Conservation (phyloP, 2,113 vertebrate species). For the Hipposideros armiger region DNA sequence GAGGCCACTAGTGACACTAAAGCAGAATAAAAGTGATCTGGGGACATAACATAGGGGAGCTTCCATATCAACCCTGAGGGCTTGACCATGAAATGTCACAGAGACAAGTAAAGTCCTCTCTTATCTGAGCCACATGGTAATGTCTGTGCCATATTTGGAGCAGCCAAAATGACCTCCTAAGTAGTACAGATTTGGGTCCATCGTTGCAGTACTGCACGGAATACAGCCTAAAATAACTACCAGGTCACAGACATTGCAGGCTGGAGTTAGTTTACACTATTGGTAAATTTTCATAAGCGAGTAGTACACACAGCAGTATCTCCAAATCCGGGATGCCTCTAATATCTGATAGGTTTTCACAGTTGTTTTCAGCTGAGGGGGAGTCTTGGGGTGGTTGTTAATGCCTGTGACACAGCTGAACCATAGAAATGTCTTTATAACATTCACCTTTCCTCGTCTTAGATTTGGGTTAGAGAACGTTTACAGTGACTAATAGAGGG, state of each 20-base stretch:
- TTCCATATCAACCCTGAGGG: not conserved
- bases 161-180: not conserved
- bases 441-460: not conserved
- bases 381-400: not conserved
- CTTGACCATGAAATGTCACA: not conserved
- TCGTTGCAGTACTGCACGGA: not conserved
- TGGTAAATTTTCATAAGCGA: not conserved
- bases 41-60: fast-evolving
- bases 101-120: not conserved
- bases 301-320: not conserved
- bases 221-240: not conserved
- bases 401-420: not conserved
- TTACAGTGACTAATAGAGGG: fast-evolving
- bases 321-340: not conserved
- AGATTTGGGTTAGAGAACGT: not conserved
- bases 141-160: not conserved
- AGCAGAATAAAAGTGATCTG: not conserved
- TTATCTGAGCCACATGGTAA: not conserved
- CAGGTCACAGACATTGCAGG: too few species aligned
- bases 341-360: not conserved
- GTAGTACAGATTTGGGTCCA: not conserved
- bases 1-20: too few species aligned
- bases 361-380: not conserved
- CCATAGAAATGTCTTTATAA: not conserved
- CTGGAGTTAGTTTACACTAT: not conserved